A percentile compares a stretch with the other conserved stretches of the same genome.
Conservation (phyloP, 2,888 invertebrate genomes). For the Caenorhabditis doughertyi region DNA sequence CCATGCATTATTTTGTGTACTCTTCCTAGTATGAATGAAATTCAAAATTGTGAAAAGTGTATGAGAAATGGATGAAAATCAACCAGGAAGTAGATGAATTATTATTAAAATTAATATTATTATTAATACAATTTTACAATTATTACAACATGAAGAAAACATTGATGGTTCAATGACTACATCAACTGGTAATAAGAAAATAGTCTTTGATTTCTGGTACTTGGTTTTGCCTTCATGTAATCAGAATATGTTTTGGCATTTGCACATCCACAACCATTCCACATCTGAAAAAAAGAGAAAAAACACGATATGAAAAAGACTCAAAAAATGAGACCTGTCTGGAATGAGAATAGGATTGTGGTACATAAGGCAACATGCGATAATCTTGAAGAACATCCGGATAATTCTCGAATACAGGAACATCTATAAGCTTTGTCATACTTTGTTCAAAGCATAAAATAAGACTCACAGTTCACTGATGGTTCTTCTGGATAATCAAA, state of each 20-base stretch:
- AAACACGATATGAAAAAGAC: neutral
- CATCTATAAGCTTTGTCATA: slow-evolving; percentile 20
- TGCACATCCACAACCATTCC: slow-evolving; percentile 58
- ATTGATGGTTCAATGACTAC: neutral
- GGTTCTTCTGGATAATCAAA: slow-evolving; percentile 48
- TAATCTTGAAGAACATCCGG: slow-evolving; percentile 44
- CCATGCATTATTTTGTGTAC: neutral
- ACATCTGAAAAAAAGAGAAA: slow-evolving; percentile 36
- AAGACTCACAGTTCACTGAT: slow-evolving; percentile 9
- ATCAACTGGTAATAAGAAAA: slow-evolving; percentile 49
- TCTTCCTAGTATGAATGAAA: neutral
- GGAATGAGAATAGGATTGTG: slow-evolving; percentile 32
- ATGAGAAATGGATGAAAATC: neutral
- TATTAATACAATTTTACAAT: slow-evolving; percentile 7
- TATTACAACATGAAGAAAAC: neutral
- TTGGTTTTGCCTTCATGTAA: slow-evolving; percentile 46
- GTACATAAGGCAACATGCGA: slow-evolving; percentile 28
- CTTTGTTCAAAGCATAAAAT: neutral
- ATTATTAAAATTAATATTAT: neutral
- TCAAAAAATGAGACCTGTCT: slow-evolving; percentile 16
- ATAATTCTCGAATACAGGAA: slow-evolving; percentile 28
- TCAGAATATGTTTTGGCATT: slow-evolving; percentile 55
- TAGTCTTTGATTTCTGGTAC: slow-evolving; percentile 28
- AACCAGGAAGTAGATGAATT: neutral
- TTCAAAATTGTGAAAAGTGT: no score